These are phyloP conservation scores for Drosophila birchii DNA, from an alignment of 2,888 invertebrate species.

Conservation along the genomic window DNA sequence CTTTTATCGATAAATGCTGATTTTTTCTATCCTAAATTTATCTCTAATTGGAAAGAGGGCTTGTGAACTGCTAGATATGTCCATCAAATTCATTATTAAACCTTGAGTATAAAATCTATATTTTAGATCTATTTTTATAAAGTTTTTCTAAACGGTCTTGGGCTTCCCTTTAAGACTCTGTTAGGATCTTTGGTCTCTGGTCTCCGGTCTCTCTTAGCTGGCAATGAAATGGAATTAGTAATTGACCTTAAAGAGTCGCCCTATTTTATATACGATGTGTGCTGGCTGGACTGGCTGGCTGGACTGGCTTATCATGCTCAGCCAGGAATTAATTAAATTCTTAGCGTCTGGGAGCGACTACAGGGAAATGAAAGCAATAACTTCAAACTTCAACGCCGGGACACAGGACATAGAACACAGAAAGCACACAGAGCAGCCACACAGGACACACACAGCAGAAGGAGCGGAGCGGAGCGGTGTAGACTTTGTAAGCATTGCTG, in stretches of 20 bases:
- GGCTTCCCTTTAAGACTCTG: background rate
- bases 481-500: constrained; percentile 57
- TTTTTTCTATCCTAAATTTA: too few species aligned
- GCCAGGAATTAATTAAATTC: constrained; percentile 73
- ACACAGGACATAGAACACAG: constrained; percentile 2
- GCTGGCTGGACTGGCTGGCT: constrained; percentile 25
- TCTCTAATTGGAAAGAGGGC: too few species aligned
- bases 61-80: too few species aligned
- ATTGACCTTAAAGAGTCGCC: constrained; percentile 31
- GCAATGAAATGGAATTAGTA: constrained; percentile 23
- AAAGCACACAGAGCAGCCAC: constrained; percentile 3
- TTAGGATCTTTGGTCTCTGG: background rate
- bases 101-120: too few species aligned
- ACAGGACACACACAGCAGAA: background rate
- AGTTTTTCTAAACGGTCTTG: background rate
- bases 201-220: background rate
- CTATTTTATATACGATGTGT: constrained; percentile 23
- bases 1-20: too few species aligned
- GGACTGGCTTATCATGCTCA: constrained; percentile 30
- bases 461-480: background rate
- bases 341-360: constrained; percentile 59
- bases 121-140: too few species aligned
- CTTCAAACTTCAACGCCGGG: constrained; percentile 65
- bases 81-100: too few species aligned
- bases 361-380: constrained; percentile 68